Conservation (phyloP, 2,888 invertebrate genomes). For the Yponomeuta malinellus region DNA sequence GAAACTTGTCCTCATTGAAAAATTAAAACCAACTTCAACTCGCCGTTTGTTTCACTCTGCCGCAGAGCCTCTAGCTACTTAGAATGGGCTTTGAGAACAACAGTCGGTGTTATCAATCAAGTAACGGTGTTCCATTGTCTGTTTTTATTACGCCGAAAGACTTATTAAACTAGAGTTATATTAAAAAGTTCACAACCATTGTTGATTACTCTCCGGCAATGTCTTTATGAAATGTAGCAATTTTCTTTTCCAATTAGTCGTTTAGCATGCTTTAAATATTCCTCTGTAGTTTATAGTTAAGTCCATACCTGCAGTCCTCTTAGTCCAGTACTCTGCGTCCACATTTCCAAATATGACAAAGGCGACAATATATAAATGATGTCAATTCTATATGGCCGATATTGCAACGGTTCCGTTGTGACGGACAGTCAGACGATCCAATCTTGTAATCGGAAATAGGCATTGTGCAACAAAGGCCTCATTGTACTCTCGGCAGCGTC, state of each 20-base stretch:
- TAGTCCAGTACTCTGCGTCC: not conserved
- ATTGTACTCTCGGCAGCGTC: constrained; percentile 46
- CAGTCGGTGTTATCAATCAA: constrained; percentile 4
- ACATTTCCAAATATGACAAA: constrained; percentile 12
- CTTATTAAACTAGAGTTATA: too few relatives aligned
- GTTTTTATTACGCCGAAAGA: not conserved
- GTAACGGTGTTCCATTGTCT: constrained; percentile 9
- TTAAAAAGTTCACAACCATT: not conserved
- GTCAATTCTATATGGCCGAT: constrained; percentile 34
- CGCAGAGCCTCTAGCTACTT: too few relatives aligned
- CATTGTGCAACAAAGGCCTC: constrained; percentile 69
- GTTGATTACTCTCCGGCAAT: not conserved
- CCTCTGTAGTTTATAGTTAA: not conserved
- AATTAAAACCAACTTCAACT: constrained; percentile 5
- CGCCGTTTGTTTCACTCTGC: not conserved
- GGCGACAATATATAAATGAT: constrained; percentile 8
- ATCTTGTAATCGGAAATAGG: constrained; percentile 74
- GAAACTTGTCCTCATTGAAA: not conserved
- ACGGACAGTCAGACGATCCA: constrained; percentile 59
- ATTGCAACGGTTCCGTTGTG: constrained; percentile 51
- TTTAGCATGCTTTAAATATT: not conserved
- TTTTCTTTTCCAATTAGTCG: not conserved
- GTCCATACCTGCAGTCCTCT: too few relatives aligned
- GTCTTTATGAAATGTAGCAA: not conserved
- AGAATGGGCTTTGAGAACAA: not conserved